Conservation (phyloP, 2,888 invertebrate genomes). For the Ectemnius lituratus region DNA sequence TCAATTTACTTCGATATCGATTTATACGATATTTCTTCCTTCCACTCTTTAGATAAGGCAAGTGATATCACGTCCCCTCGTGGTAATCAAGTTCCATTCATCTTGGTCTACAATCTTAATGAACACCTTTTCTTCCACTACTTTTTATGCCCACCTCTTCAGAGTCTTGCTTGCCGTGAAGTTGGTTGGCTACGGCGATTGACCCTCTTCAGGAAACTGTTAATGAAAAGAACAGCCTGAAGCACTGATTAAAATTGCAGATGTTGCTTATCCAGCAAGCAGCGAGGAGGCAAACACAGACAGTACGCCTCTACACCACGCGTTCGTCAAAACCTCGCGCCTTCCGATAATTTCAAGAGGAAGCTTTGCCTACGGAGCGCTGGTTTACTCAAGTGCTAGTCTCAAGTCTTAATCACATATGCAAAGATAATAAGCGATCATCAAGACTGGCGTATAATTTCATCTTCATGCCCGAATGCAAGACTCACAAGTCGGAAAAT, state of each 20-base stretch:
- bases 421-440: background rate
- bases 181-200: constrained; percentile 1
- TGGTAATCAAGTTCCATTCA: background rate
- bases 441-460: background rate
- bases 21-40: background rate
- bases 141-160: too few relatives aligned
- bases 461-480: background rate
- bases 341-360: background rate
- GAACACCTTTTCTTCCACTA: background rate
- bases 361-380: background rate
- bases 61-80: background rate
- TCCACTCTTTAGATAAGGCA: background rate
- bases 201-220: constrained; percentile 15
- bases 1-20: background rate
- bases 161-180: background rate
- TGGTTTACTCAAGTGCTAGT: constrained; percentile 5
- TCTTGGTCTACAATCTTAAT: background rate
- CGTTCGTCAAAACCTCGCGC: background rate
- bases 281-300: too few relatives aligned
- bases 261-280: too few relatives aligned
- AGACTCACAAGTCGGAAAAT: background rate
- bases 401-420: background rate
- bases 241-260: constrained; percentile 7
- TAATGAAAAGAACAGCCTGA: constrained; percentile 23
- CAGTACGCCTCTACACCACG: too few relatives aligned